Evolutionary conservation across 1,140 invertebrate species (phyloP).

Genomic region (Sinella curviseta): DNA sequence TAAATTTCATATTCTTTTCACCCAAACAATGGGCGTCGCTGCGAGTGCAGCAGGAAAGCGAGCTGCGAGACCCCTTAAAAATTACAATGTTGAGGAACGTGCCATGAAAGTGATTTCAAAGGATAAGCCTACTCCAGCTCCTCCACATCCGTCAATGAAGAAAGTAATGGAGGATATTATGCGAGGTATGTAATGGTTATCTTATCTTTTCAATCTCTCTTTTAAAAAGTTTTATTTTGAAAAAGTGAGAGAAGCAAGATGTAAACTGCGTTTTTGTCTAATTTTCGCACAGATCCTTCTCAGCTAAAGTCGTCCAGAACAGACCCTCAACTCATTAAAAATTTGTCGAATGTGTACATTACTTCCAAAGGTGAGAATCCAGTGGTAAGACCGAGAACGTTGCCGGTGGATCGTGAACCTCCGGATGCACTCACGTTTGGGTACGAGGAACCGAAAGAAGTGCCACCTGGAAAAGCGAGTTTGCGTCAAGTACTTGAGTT

Average conservation of each 20-base stretch:
- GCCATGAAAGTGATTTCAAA: constrained; percentile 67
- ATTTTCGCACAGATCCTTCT: constrained; percentile 33
- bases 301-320: constrained; percentile 32
- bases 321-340: constrained; percentile 20
- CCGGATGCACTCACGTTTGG: constrained; percentile 54
- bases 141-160: constrained; percentile 61
- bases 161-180: constrained; percentile 64
- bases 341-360: constrained; percentile 37
- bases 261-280: neutral
- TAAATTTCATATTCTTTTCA: no score
- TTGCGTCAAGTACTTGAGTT: constrained; percentile 59
- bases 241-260: no score
- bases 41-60: neutral
- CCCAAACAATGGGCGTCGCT: neutral
- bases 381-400: constrained; percentile 32
- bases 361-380: constrained; percentile 43
- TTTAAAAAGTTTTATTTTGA: neutral
- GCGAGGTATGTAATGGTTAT: constrained; percentile 60
- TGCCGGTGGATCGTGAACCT: constrained; percentile 57
- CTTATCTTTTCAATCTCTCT: neutral
- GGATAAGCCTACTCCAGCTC: constrained; percentile 67
- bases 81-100: constrained; percentile 71
- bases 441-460: constrained; percentile 51
- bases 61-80: constrained; percentile 58
- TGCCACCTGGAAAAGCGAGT: constrained; percentile 54